A percentile compares a stretch with the other conserved stretches of the same genome.
Evolutionary conservation across 2,797 vertebrate species (phyloP).

Genomic region (Hafferia zeledoni): DNA sequence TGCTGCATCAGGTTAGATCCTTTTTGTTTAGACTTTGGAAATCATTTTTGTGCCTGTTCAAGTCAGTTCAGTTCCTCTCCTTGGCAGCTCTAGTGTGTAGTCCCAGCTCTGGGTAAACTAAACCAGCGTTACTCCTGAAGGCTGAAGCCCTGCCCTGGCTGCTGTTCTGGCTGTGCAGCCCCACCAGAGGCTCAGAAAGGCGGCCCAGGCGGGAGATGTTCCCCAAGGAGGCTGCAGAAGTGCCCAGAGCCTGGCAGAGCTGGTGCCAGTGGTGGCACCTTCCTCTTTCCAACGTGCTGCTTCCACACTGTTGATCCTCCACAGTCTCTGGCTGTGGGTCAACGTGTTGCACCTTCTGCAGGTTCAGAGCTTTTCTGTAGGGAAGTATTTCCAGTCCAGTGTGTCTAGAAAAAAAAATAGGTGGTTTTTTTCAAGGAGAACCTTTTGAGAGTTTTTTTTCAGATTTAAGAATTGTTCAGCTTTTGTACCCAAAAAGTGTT

Average conservation of each 20-base stretch:
- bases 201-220: background rate
- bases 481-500: background rate
- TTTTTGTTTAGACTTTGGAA: background rate
- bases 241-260: background rate
- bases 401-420: rapidly evolving
- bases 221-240: background rate
- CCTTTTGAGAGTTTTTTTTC: background rate
- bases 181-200: rapidly evolving
- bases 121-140: rapidly evolving
- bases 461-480: background rate
- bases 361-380: background rate
- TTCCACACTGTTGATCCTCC: rapidly evolving
- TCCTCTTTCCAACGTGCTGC: rapidly evolving
- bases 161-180: background rate
- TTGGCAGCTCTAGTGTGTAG: background rate
- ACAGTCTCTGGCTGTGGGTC: background rate
- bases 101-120: background rate
- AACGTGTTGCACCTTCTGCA: background rate
- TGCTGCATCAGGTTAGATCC: background rate
- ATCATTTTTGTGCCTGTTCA: background rate
- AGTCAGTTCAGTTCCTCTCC: background rate
- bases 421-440: background rate
- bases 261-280: background rate
- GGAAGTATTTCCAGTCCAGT: background rate
- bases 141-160: background rate